Evolutionary conservation across 2,888 invertebrate species (phyloP), one percentile per base, ranked within the genome.

Genomic region (Drosophila recens): DNA sequence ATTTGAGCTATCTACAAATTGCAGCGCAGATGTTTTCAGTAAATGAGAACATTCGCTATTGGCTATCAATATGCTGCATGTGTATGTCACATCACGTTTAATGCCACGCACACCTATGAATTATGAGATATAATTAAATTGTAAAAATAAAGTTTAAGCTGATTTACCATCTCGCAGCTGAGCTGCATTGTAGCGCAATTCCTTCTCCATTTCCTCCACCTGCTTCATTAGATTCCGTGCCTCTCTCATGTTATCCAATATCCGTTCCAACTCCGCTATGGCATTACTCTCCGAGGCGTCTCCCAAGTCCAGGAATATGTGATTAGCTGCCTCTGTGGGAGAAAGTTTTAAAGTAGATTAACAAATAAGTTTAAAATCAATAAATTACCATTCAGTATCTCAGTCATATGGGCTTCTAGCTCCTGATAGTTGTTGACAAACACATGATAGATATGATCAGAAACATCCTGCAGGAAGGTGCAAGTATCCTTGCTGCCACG

Each of bases 281-380:
- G 97, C 96, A 49, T 95, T 95, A 0, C 96, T 96, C 90, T 96
- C 95, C 3, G 97, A 96, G 87, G 95, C 95, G 87, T 95, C 94
- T 49, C 95, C 95, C 87, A 98, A 93, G 90, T 96, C 95, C 67
- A 94, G 93, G 75, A 95, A 95, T 76, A 94, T 93, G 23, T 95
- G 95, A 80, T 94, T 94, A 45, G 94, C 95, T 90, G 94, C 92
- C 68, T 89, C 91, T 92, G 56, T 13, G 10, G 4, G 17, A 11
- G 3, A 23, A 4, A 34, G 2, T 33, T 5, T 17, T n/a, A 20
- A 2, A 42, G 27, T 3, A 38, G 34, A 30, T 11, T 30, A 17
- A 9, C 1, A 13, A 11, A 13, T 43, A 13, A 13, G 11, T 10
- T 23, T 48, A 13, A 4, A 33, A 10, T 11, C 4, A n/a, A 4